These are phyloP conservation scores for Propithecus perrieri DNA, from an alignment of 2,797 vertebrate genomes.

Conservation along the genomic window DNA sequence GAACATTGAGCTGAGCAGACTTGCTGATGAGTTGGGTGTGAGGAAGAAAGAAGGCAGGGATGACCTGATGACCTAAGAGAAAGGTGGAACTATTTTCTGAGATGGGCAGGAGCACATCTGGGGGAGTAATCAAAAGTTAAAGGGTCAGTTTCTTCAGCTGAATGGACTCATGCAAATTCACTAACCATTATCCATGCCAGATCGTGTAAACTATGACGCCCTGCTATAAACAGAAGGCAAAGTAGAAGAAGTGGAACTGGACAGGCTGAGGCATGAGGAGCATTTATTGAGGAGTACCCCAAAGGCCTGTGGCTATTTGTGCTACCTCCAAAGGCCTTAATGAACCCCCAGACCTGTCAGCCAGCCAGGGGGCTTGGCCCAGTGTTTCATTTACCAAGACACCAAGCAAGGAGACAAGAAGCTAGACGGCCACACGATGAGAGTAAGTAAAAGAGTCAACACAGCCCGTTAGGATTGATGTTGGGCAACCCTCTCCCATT, in stretches of 20 bases:
- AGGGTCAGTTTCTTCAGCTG: background rate
- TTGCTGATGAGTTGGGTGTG: background rate
- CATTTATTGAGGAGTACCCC: background rate
- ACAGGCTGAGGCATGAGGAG: background rate
- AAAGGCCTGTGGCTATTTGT: background rate
- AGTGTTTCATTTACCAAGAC: background rate
- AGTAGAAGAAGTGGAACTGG: no score
- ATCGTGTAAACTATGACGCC: background rate
- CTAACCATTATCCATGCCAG: no score
- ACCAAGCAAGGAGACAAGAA: background rate
- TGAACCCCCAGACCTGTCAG: background rate
- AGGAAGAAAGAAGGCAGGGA: background rate
- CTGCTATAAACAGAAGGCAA: background rate
- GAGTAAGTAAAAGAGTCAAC: background rate
- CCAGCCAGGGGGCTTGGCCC: background rate
- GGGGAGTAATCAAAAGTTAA: background rate
- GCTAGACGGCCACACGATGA: background rate
- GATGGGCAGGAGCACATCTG: background rate
- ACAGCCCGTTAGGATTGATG: background rate
- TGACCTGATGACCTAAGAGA: background rate
- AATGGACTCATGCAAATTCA: background rate
- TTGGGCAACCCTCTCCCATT: no score
- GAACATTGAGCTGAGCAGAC: background rate
- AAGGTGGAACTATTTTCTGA: background rate
- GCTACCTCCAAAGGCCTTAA: background rate